Conservation (phyloP, 2,113 vertebrate genomes). For the Phrynosoma platyrhinos region DNA sequence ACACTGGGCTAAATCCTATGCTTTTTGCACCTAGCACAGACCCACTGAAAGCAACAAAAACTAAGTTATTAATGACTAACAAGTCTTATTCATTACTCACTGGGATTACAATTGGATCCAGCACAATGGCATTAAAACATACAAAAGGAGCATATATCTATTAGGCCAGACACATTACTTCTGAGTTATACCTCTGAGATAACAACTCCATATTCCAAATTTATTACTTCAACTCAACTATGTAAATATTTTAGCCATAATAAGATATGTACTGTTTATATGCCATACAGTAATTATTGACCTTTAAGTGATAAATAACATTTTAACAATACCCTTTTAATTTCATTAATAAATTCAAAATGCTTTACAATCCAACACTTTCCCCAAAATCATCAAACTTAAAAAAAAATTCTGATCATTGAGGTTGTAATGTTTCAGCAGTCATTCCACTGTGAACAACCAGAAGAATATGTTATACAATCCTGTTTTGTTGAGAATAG, state of each 20-base stretch:
- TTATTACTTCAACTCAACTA: background rate
- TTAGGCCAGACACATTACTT: too few species aligned
- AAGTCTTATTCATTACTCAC: too few species aligned
- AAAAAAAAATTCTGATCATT: too few species aligned
- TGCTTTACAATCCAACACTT: background rate
- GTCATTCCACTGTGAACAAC: too few species aligned
- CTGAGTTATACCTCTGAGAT: background rate
- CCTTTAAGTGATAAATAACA: background rate
- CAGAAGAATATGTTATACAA: too few species aligned
- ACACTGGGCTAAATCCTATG: too few species aligned
- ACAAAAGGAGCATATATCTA: background rate
- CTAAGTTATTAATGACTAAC: too few species aligned
- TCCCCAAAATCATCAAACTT: background rate
- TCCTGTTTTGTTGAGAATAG: too few species aligned
- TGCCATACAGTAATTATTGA: background rate
- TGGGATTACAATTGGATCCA: too few species aligned
- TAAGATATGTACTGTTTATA: background rate
- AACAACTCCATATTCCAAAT: background rate
- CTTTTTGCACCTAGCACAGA: too few species aligned
- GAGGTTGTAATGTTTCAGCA: too few species aligned
- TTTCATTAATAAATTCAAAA: background rate
- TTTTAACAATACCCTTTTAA: background rate
- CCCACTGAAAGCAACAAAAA: too few species aligned
- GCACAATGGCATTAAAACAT: background rate
- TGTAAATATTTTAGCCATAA: background rate